Percentiles rank a stretch among this genome's conserved stretches.
Conservation (phyloP, 1,140 invertebrate genomes). For the Procambarus virginalis region DNA sequence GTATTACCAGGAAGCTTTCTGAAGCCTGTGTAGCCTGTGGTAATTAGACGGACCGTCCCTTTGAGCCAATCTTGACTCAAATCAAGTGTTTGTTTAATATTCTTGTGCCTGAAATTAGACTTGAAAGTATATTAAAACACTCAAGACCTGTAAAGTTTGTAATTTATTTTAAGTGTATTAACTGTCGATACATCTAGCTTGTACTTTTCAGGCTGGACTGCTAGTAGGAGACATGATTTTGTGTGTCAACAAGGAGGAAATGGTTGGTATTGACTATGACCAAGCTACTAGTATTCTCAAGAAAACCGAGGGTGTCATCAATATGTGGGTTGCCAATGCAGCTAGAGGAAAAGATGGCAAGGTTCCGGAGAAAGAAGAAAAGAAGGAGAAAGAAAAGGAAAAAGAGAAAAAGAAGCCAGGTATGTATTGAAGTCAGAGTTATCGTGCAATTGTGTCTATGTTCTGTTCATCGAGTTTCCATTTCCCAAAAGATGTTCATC, state of each 20-base stretch:
- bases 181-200: neutral
- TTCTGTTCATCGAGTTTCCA: neutral
- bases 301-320: conserved; percentile 89
- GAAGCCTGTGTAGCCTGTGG: no score
- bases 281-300: conserved; percentile 89
- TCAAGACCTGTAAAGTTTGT: no score
- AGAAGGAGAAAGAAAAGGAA: neutral
- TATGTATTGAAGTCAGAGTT: neutral
- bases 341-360: conserved; percentile 76
- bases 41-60: no score
- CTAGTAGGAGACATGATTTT: conserved; percentile 96
- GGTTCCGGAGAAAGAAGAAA: neutral
- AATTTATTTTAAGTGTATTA: no score
- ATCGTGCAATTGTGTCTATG: neutral
- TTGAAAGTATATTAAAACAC: no score
- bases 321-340: conserved; percentile 89
- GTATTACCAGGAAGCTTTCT: no score
- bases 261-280: conserved; percentile 90
- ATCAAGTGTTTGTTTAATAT: no score
- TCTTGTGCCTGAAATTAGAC: no score
- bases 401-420: neutral
- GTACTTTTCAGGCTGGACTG: conserved; percentile 83
- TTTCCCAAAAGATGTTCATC: neutral
- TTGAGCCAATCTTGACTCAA: no score
- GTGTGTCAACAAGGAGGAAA: conserved; percentile 91